Evolutionary conservation across 2,113 vertebrate species (phyloP).

Genomic region (Nyctibius bracteatus): DNA sequence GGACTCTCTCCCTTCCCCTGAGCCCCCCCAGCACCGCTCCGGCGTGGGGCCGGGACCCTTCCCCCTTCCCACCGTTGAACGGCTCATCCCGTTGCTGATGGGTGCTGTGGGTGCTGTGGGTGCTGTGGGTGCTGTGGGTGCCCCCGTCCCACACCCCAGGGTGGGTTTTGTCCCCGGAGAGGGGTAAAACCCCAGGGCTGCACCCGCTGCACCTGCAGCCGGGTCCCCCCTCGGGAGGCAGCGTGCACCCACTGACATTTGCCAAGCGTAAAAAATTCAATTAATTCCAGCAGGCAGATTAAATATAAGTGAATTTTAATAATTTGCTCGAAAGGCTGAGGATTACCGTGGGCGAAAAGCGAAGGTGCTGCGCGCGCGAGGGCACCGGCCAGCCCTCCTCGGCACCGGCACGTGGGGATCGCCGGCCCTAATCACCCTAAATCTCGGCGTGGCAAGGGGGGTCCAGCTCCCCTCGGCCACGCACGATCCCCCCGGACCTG

Average conservation of each 20-base stretch:
- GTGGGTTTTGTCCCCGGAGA: neutral
- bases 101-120: too few species aligned
- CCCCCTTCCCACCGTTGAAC: neutral
- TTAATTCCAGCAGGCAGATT: slow-evolving; percentile 89
- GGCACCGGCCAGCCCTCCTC: neutral
- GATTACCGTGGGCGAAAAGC: slow-evolving; percentile 73
- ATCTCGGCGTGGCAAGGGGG: neutral
- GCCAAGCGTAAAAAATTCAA: slow-evolving; percentile 87
- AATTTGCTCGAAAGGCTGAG: slow-evolving; percentile 81
- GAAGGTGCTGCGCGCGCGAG: slow-evolving; percentile 11
- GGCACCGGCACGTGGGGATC: neutral
- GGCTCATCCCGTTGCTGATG: neutral
- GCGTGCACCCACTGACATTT: slow-evolving; percentile 80
- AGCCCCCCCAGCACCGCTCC: neutral
- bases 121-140: neutral
- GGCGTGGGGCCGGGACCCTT: neutral
- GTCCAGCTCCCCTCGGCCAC: neutral
- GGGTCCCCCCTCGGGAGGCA: slow-evolving; percentile 51
- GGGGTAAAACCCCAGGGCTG: neutral
- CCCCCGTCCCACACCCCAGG: neutral
- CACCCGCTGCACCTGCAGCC: neutral
- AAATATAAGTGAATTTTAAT: slow-evolving; percentile 90
- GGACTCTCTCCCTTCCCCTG: neutral
- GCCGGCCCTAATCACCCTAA: neutral
- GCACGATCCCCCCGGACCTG: neutral